Percentiles rank a stretch among this genome's conserved stretches.
Evolutionary conservation across 2,888 invertebrate species (phyloP).

Genomic region (Polymixis flavicincta): DNA sequence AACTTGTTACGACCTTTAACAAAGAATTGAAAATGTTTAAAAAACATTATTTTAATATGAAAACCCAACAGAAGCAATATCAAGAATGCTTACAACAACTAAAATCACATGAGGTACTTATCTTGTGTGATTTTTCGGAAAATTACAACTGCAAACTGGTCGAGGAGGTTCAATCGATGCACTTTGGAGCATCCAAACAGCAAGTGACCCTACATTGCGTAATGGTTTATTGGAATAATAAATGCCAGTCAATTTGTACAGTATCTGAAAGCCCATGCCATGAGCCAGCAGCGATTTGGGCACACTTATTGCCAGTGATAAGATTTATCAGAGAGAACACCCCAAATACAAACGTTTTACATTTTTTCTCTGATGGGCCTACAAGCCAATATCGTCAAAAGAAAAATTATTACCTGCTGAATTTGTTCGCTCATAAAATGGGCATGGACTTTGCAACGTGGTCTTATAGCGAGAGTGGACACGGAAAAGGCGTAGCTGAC

Average conservation of each 20-base stretch:
- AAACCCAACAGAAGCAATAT: slow-evolving; percentile 20
- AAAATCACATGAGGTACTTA: slow-evolving; percentile 5
- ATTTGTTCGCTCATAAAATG: slow-evolving; percentile 10
- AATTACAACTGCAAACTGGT: slow-evolving; percentile 2
- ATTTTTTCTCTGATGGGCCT: slow-evolving; percentile 21
- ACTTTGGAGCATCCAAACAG: slow-evolving; percentile 24
- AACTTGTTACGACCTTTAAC: slow-evolving; percentile 16
- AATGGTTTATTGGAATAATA: slow-evolving; percentile 12
- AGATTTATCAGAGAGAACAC: slow-evolving; percentile 10
- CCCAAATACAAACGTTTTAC: slow-evolving; percentile 3
- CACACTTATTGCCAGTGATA: neutral
- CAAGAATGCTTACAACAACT: slow-evolving; percentile 7
- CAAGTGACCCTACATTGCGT: slow-evolving; percentile 19
- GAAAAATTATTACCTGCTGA: slow-evolving; percentile 15
- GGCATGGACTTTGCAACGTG: slow-evolving; percentile 1
- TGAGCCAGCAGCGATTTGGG: slow-evolving; percentile 8
- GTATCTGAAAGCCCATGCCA: slow-evolving; percentile 7
- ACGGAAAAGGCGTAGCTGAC: slow-evolving; percentile 26
- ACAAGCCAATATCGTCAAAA: slow-evolving; percentile 25
- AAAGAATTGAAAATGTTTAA: slow-evolving; percentile 9
- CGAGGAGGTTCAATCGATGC: slow-evolving; percentile 16
- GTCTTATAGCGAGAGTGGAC: slow-evolving; percentile 17
- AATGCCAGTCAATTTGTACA: slow-evolving; percentile 13
- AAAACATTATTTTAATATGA: slow-evolving; percentile 16
- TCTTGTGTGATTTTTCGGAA: slow-evolving; percentile 1